A percentile compares a stretch with the other conserved stretches of the same genome.
Conservation (phyloP, 2,888 invertebrate genomes). For the Mythimna pallens region DNA sequence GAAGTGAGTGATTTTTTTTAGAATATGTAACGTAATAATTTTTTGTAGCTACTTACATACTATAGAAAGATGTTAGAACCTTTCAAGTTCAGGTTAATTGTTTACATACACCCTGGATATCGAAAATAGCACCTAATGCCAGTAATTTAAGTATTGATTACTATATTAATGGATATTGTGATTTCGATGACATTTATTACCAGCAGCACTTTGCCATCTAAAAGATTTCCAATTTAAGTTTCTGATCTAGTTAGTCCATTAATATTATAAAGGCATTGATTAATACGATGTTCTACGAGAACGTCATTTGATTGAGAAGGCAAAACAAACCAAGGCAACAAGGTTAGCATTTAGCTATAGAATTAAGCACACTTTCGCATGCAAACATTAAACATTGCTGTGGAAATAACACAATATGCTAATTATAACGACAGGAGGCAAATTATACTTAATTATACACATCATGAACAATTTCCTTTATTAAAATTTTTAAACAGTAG, state of each 20-base stretch:
- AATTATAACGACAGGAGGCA: constrained; percentile 10
- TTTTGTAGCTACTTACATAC: no score
- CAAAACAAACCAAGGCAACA: background rate
- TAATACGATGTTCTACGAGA: background rate
- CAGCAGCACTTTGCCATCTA: background rate
- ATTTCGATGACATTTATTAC: background rate
- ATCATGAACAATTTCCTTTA: constrained; percentile 33
- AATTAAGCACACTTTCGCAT: constrained; percentile 19
- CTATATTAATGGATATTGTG: background rate
- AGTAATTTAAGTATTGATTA: background rate
- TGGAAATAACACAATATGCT: constrained; percentile 3
- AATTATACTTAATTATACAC: constrained; percentile 29
- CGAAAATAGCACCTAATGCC: background rate
- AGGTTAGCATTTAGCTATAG: background rate
- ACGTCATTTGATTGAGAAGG: constrained; percentile 5
- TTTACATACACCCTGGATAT: no score
- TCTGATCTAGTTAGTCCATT: no score
- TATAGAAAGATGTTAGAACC: background rate
- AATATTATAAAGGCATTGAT: background rate
- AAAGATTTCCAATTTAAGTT: background rate
- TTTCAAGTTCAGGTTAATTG: background rate
- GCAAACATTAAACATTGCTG: constrained; percentile 28
- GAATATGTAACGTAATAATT: no score
- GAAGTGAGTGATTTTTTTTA: constrained; percentile 6
- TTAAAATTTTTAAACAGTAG: constrained; percentile 37